Evolutionary conservation across 2,888 invertebrate species (phyloP), one percentile per base, ranked within the genome.

Genomic region (Timema cristinae): DNA sequence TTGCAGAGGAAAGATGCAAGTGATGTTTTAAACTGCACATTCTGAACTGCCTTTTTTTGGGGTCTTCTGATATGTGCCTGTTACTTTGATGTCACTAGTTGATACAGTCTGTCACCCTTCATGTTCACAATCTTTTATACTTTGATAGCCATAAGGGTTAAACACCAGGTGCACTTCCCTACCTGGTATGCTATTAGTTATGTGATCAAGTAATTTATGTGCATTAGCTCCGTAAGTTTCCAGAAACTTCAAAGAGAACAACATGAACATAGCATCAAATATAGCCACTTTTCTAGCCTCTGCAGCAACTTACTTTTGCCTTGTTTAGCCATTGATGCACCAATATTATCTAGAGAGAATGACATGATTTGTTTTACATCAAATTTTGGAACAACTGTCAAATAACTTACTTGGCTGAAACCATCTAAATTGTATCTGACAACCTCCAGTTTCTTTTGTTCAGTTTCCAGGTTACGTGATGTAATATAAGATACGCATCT

Each of bases 251-350:
- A 32, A 32, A 32, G 32, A 2, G 32, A 4, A 32, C 32, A 32
- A 32, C 32, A 32, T 32, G 32, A 32, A 32, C 32, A 32, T 32
- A 2, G 32, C 32, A 59, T 59, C 59, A 32, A 2, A 59, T 16
- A 59, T 32, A 59, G 59, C 59, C 15, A 11, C 15, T 59, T 32
- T 59, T 59, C 0, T 59, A 59, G 59, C 59, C n/a, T 59, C 5
- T 59, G 59, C 59, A 59, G n/a, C 59, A 59, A 59, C 59, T 59
- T 59, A 59, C 59, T 59, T 59, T 59, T 59, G n/a, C 32, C 32
- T 4, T 32, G n/a, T 59, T 59, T 59, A 59, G n/a, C 32, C 10
- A 59, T 59, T 8, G 10, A 59, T 32, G 5, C 15, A 32, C 6
- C 7, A 59, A 59, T 59, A n/a, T 59, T n/a, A 59, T n/a, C 59